These are phyloP conservation scores for Caloenas nicobarica DNA, from an alignment of 2,113 vertebrate genomes.

Conservation along the genomic window DNA sequence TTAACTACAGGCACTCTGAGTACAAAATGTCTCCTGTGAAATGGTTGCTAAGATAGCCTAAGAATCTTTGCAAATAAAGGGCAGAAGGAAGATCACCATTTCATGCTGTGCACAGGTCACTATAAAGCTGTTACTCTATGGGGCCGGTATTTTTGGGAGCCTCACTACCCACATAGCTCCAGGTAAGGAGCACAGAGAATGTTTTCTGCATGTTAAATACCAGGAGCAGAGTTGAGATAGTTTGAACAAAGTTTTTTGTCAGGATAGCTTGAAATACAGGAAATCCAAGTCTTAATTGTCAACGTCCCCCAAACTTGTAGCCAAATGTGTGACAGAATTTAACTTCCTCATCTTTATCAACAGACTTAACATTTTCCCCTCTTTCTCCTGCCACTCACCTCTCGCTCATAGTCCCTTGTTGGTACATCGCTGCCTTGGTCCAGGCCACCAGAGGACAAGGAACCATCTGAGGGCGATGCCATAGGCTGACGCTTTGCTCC, in stretches of 20 bases:
- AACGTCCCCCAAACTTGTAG: rapidly evolving
- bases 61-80: neutral
- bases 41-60: neutral
- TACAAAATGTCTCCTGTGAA: neutral
- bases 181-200: neutral
- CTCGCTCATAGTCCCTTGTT: constrained; percentile 91
- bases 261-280: neutral
- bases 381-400: constrained; percentile 76
- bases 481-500: constrained; percentile 88
- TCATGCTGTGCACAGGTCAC: neutral
- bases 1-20: neutral
- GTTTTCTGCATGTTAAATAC: neutral
- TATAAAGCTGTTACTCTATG: neutral
- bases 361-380: neutral
- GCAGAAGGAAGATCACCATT: neutral
- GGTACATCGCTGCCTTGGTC: constrained; percentile 88
- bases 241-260: neutral
- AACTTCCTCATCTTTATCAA: neutral
- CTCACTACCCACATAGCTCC: neutral
- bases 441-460: constrained; percentile 93
- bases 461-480: constrained; percentile 95
- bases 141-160: neutral
- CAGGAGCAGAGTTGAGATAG: neutral
- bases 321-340: neutral
- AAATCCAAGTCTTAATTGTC: neutral